Base-by-base conservation (phyloP, 1,140 invertebrate species). In the silkworm (Bombyx mori) region DNA sequence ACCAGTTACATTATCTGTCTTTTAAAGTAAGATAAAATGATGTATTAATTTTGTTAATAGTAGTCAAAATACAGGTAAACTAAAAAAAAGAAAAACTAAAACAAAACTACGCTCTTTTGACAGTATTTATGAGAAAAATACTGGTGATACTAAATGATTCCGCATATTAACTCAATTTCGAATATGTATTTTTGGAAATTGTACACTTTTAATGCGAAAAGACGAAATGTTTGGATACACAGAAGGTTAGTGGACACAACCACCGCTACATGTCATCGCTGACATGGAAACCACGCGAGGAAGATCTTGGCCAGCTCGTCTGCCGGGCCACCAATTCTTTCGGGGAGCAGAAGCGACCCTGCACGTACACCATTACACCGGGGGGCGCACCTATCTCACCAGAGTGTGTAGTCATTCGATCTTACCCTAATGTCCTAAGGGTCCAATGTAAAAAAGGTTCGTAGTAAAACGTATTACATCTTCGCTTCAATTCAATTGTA, bases 401-500 rank as follows among this genome's bases (percentile, higher is more conserved):
- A 0, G 70, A 79, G 18, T 85, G 82, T 42, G 65, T 67, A 0
- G 58, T 84, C 6, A 56, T 71, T 18, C 54, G 71, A 10, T 68
- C 73, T 1, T 74, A 72, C 26, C 73, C 72, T 0, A 62, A 65
- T 48, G 54, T 71, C 5, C 48, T 78, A 7, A 56, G 75, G 12
- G 71, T 80, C 2, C 74, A 81, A 54, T 83, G 80, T 50, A 74
- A 77, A 58, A 81, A 80, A 76, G 71, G 80, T 80, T n/a, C 7
- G 54, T 53, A 48, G 8, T 7, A 10, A 2, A 7, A 44, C 26
- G 18, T 9, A 55, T 18, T 18, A 42, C 42, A 0, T 51, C 5
- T 12, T 7, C 8, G 12, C 4, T 18, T 5, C n/a, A 51, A 26
- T 26, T 6, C 8, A 12, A 51, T 22, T 9, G 0, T 51, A 5